Evolutionary conservation across 2,888 invertebrate species (phyloP).

Genomic region (Apamea monoglypha): DNA sequence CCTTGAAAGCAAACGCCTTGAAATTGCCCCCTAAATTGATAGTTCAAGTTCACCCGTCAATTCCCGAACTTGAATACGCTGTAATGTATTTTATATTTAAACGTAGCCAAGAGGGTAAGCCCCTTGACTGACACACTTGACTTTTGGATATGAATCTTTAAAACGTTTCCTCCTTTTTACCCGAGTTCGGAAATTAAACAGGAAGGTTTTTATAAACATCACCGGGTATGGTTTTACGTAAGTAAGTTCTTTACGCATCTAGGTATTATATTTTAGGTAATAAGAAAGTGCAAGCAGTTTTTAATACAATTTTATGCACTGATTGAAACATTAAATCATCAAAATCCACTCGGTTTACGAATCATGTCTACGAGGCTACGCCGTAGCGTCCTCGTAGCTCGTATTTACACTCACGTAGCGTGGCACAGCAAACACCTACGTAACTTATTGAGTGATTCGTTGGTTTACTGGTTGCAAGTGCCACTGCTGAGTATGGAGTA

Average conservation of each 20-base stretch:
- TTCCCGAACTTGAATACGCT: constrained; percentile 29
- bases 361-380: constrained; percentile 57
- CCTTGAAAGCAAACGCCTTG: constrained; percentile 41
- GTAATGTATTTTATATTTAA: constrained; percentile 41
- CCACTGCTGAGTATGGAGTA: background rate
- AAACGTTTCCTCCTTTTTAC: background rate
- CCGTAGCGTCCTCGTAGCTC: constrained; percentile 63
- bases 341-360: constrained; percentile 48
- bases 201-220: background rate
- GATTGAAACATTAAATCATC: background rate
- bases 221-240: background rate
- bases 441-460: constrained; percentile 1
- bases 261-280: background rate
- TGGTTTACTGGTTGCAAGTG: background rate
- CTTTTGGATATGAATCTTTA: constrained; percentile 27
- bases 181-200: background rate
- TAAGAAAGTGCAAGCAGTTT: background rate
- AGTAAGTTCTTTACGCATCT: background rate
- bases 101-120: constrained; percentile 13
- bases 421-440: constrained; percentile 17
- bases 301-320: background rate
- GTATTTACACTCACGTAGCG: constrained; percentile 20
- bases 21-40: constrained; percentile 42
- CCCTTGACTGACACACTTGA: background rate
- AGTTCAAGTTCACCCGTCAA: constrained; percentile 58